Conservation (phyloP, 2,888 invertebrate species). For the Lycocerus yunnanus region DNA sequence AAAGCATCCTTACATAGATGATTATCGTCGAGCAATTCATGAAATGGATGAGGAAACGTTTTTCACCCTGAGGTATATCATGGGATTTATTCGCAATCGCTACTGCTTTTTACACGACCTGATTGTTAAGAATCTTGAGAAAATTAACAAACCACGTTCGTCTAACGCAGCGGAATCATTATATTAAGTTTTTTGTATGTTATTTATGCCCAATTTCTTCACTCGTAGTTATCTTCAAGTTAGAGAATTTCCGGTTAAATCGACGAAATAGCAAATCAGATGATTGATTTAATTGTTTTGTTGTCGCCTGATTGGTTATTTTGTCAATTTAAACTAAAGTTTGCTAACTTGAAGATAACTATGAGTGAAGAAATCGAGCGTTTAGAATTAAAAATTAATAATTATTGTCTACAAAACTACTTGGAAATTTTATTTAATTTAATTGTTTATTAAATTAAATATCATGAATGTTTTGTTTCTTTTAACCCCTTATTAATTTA, state of each 20-base stretch:
- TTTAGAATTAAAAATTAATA: not conserved
- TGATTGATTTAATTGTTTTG: no score
- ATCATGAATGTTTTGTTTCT: not conserved
- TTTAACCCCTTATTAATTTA: no score
- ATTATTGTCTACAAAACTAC: not conserved
- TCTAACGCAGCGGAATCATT: constrained; percentile 81
- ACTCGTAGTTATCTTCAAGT: no score
- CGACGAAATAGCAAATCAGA: no score
- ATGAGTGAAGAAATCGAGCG: no score
- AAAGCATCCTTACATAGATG: constrained; percentile 96
- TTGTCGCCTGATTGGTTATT: no score
- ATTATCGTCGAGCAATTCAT: constrained; percentile 89
- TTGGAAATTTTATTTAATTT: constrained; percentile 1
- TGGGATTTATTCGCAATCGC: constrained; percentile 96
- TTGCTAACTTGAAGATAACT: no score
- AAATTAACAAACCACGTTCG: constrained; percentile 96
- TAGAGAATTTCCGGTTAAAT: no score
- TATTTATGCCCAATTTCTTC: no score
- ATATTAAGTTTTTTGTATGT: constrained; percentile 59
- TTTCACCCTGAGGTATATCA: constrained; percentile 89
- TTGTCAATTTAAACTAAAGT: no score
- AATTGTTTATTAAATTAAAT: not conserved
- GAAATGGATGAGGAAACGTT: constrained; percentile 98
- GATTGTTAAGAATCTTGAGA: constrained; percentile 97
- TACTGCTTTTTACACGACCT: constrained; percentile 97